phyloP scores from a whole-genome alignment of 2,113 vertebrate species.

The Periophthalmodon schlosseri region DNA sequence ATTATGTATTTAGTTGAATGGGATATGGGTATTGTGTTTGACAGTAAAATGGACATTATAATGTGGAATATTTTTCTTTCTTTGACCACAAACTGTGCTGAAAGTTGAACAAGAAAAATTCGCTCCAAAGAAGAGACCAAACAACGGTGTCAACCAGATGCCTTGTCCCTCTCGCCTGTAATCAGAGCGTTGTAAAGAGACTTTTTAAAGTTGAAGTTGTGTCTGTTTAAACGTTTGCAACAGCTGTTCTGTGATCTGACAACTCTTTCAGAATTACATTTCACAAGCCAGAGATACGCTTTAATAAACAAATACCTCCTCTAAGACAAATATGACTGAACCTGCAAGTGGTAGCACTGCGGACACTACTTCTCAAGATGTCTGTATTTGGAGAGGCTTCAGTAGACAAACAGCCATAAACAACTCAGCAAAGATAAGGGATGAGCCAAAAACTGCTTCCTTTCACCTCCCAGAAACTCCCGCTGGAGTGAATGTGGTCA shows the following conservation, averaged over 20 bases:
- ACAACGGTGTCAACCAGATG: slow-evolving; percentile 59
- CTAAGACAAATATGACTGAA: slow-evolving; percentile 7
- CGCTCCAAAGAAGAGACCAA: slow-evolving; percentile 16
- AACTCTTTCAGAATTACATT: slow-evolving; percentile 17
- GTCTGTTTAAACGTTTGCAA: slow-evolving; percentile 39
- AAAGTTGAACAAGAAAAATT: not conserved
- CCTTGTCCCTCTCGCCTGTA: slow-evolving; percentile 38
- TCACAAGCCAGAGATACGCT: slow-evolving; percentile 25
- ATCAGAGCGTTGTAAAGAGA: slow-evolving; percentile 66
- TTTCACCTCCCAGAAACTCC: slow-evolving; percentile 16
- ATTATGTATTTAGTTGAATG: no score
- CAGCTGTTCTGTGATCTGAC: slow-evolving; percentile 58
- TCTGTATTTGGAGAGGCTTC: slow-evolving; percentile 24
- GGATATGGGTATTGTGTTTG: no score
- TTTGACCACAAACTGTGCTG: not conserved
- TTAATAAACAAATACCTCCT: slow-evolving; percentile 26
- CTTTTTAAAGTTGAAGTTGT: slow-evolving; percentile 57
- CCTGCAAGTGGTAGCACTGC: slow-evolving; percentile 22
- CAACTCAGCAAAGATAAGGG: slow-evolving; percentile 35
- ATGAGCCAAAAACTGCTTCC: slow-evolving; percentile 44
- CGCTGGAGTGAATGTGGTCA: slow-evolving; percentile 13
- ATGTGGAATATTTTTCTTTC: not conserved
- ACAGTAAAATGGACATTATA: no score
- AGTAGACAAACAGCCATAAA: slow-evolving; percentile 41
- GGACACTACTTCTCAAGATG: slow-evolving; percentile 6